Evolutionary conservation across 2,888 invertebrate genomes (phyloP).

Genomic region (Leptura quadrifasciata): DNA sequence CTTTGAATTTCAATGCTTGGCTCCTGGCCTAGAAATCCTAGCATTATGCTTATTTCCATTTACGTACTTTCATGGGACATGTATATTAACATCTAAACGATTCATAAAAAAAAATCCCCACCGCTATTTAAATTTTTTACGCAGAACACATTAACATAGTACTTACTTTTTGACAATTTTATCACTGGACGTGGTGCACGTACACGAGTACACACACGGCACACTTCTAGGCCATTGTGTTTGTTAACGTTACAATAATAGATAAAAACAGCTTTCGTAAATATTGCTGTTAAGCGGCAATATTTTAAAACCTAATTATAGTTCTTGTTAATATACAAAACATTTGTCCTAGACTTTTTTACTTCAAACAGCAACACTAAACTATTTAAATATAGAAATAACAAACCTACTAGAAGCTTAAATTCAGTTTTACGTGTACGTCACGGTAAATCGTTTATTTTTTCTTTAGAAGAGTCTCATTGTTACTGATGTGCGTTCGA

Average conservation of each 20-base stretch:
- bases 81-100: neutral
- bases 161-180: slow-evolving; percentile 2
- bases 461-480: neutral
- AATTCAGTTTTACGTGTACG: neutral
- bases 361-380: slow-evolving; percentile 26
- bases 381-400: slow-evolving; percentile 31
- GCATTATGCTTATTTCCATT: neutral
- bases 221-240: slow-evolving; percentile 9
- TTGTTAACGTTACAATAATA: slow-evolving; percentile 25
- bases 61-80: neutral
- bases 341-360: slow-evolving; percentile 34
- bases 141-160: too few species aligned
- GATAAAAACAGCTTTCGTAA: slow-evolving; percentile 25
- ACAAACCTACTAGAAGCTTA: slow-evolving; percentile 11
- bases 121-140: neutral
- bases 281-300: slow-evolving; percentile 33
- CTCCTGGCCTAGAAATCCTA: too few species aligned
- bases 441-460: neutral
- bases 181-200: slow-evolving; percentile 7
- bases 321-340: slow-evolving; percentile 32
- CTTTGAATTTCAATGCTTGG: too few species aligned
- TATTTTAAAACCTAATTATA: slow-evolving; percentile 34
- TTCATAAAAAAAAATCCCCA: neutral
- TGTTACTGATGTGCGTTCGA: neutral
- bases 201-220: neutral